Base-by-base conservation (phyloP, 2,113 vertebrate species). In the Martes martes region DNA sequence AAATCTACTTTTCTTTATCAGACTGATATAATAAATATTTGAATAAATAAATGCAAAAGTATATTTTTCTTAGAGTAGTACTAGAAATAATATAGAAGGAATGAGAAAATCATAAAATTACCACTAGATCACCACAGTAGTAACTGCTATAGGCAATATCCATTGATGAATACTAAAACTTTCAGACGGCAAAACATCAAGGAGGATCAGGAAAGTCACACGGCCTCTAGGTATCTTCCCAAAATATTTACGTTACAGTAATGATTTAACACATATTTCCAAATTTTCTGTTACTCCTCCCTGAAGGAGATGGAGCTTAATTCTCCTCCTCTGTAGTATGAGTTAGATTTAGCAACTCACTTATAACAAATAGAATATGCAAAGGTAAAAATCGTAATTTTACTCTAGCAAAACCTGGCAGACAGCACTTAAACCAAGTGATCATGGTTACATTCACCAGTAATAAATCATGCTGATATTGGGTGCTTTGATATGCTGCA, bases 341-440 rank as follows among this genome's bases (percentile, higher is more conserved):
- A 67, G 6, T 26, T 97, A 24, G 13, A 92, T 78, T 82, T 92
- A 90, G 11, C 36, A 4, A 65, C 31, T 95, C 28, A 28, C 13
- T 79, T 81, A 7, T 73, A 80, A 69, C 16, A n/a, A 81, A 69
- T 23, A 89, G 23, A 86, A 78, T 74, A 69, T 47, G 23, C 11
- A 67, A 97, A 95, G 4, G 15, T 59, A 84, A 94, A n/a, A 82
- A n/a, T 45, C 21, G 59, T 45, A 59, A 76, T 89, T 93, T 89
- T 85, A 45, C 13, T 52, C 31, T 71, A 42, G 21, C 73, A 24
- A 83, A 95, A 79, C 8, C 26, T 59, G 19, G 39, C 33, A 39
- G 63, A 71, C 0, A 63, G 21, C 45, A 76, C 11, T 92, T 79
- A 15, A 63, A 69, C 45, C 33, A 94, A 74, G 7, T 80, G 50